Conservation (phyloP, 2,113 vertebrate genomes). For the Mastomys natalensis region DNA sequence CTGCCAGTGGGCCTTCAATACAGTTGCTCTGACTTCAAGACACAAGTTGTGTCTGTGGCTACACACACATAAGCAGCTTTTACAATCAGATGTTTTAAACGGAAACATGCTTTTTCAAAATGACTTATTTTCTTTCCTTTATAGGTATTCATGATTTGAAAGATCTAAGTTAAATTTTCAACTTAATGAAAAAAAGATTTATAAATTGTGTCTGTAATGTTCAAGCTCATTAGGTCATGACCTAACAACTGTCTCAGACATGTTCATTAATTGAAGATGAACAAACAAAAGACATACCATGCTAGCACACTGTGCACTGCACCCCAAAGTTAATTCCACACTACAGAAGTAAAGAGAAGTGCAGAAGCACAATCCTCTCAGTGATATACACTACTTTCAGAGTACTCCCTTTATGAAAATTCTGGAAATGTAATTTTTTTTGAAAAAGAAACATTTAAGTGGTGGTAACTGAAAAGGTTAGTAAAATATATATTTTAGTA, state of each 20-base stretch:
- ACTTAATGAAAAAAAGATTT: constrained; percentile 48
- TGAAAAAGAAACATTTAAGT: constrained; percentile 59
- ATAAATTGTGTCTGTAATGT: neutral
- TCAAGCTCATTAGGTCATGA: constrained; percentile 28
- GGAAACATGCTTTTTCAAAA: constrained; percentile 37
- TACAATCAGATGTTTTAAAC: neutral
- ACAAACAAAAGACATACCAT: neutral
- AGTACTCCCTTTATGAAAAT: constrained; percentile 40
- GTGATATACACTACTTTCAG: neutral
- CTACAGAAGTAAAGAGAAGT: constrained; percentile 27
- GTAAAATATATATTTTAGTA: constrained; percentile 86
- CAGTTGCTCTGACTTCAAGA: constrained; percentile 8
- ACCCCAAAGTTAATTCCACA: neutral
- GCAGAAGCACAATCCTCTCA: constrained; percentile 28
- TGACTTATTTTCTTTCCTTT: constrained; percentile 35
- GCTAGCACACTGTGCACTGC: neutral
- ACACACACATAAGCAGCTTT: constrained; percentile 15
- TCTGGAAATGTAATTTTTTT: constrained; percentile 26
- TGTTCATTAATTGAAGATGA: constrained; percentile 47
- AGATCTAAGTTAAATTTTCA: constrained; percentile 28
- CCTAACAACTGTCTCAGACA: neutral
- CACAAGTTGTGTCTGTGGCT: neutral
- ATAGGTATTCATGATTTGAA: constrained; percentile 37
- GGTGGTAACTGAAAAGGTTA: constrained; percentile 80
- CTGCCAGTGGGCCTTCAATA: constrained; percentile 23